Evolutionary conservation across 1,140 invertebrate species (phyloP), one percentile per base, ranked within the genome.

Genomic region (Drosophila mauritiana): DNA sequence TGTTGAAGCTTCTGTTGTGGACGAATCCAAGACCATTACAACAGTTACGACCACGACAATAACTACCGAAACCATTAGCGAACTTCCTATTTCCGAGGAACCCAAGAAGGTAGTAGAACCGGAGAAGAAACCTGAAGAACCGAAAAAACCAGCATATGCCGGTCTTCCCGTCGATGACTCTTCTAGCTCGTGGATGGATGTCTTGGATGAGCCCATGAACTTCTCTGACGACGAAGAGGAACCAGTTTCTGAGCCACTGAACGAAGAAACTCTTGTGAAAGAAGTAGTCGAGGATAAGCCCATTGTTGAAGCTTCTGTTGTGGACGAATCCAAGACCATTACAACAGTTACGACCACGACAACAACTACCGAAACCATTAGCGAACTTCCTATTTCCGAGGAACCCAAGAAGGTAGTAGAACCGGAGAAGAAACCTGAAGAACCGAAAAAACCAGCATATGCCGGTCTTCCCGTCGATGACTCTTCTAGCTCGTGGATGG

Each of bases 201-300:
- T 93, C 53, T 67, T 94, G 43, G 93, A 94, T 74, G 92, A 93
- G 80, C 92, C 93, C 49, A 92, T 94, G 54, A 78, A 80, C 11
- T 92, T 93, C 64, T 88, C 90, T 17, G 92, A 93, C 54, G 92
- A 93, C 22, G 92, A 93, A 72, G 69, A 54, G 7, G 55, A 46
- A 43, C 12, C 37, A 48, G 17, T 45, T 39, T 12, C 34, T 37
- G 51, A 62, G 53, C 46, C 48, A 13, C 10, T 25, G 52, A 65
- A 37, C 31, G 22, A 65, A 3, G 43, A 31, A 1, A 37, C 58
- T 1, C 8, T 42, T 2, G 37, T 34, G 0, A 37, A 62, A 34
- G 25, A 51, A 17, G n/a, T 48, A 3, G 36, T 31, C 1, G 39
- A 42, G 10, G 39, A 34, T 10, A 13, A 59, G 22, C 34, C 25